These are phyloP conservation scores for Mylabris sibirica DNA, from an alignment of 2,888 invertebrate genomes.

Conservation along the genomic window DNA sequence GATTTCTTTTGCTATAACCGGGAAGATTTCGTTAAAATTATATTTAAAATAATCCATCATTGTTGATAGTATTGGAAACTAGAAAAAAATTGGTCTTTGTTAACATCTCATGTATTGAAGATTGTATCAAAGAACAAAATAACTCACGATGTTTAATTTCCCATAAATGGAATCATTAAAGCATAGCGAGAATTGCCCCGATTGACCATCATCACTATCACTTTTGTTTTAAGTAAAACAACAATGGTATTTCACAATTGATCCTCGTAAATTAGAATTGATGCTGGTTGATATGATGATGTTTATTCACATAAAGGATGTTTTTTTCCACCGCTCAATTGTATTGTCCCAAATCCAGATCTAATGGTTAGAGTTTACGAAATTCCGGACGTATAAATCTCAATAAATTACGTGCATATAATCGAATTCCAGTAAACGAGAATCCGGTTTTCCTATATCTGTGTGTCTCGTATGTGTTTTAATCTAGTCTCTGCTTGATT, in stretches of 20 bases:
- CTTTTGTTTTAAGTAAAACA: not conserved
- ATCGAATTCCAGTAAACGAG: conserved; percentile 15
- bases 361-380: conserved; percentile 16
- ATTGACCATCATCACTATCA: not conserved
- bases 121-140: conserved; percentile 43
- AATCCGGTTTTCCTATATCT: conserved; percentile 16
- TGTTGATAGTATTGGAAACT: not conserved
- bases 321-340: not conserved
- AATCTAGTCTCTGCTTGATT: conserved; percentile 13
- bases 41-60: not conserved
- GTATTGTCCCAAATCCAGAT: not conserved
- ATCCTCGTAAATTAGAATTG: not conserved
- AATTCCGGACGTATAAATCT: conserved; percentile 20
- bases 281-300: conserved; percentile 6
- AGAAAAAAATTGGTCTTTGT: conserved; percentile 29
- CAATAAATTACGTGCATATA: conserved; percentile 21
- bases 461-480: conserved; percentile 9
- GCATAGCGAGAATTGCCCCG: conserved; percentile 34
- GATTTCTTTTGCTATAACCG: not conserved
- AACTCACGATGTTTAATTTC: conserved; percentile 49
- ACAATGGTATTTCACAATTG: not conserved
- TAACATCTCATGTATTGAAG: conserved; percentile 26
- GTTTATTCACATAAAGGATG: not conserved
- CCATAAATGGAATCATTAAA: conserved; percentile 45
- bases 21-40: not conserved